Base-by-base conservation (phyloP, 2,113 vertebrate species). In the Hippocampus comes region DNA sequence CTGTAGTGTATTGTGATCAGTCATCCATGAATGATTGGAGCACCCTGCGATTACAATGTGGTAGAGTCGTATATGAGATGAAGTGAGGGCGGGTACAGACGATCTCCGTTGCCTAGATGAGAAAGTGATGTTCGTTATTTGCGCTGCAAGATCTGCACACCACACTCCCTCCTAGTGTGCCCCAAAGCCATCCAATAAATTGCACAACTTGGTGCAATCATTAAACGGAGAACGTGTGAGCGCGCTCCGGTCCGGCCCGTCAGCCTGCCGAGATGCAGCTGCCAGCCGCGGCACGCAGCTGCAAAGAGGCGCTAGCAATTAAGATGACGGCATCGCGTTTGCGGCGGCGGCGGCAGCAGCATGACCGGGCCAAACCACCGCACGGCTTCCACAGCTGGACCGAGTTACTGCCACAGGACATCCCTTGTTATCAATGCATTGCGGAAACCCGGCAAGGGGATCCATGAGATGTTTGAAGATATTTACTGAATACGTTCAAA, bases 121-220 rank as follows among this genome's bases (percentile, higher is more conserved):
- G 17, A 25, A 71, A 76, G 70, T 73, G 72, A 43, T 30, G 67
- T 71, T 65, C 67, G 57, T 11, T 71, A 56, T 63, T 60, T 63
- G 73, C 17, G 20, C 42, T 14, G 38, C 60, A 73, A 61, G 18
- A 60, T 65, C 76, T 15, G 6, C 66, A 15, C 4, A 0, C 69
- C 10, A n/a, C 63, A 10, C 77, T 69, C 25, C 46, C 64, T 18
- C 73, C 43, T 70, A n/a, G 76, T 53, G 63, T 81, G 82, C 84
- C 90, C 88, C 78, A 79, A 63, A 86, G 89, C 88, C 2, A 86
- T 86, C 56, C 78, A 82, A 84, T 87, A 85, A 86, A 89, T 84
- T 63, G 48, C 68, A 49, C 79, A 74, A 82, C 80, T 77, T 51
- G 72, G 74, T 20, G 76, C 74, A 68, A 85, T 90, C 88, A 87